Evolutionary conservation across 2,113 vertebrate species (phyloP).

Genomic region (Corythaeola cristata): DNA sequence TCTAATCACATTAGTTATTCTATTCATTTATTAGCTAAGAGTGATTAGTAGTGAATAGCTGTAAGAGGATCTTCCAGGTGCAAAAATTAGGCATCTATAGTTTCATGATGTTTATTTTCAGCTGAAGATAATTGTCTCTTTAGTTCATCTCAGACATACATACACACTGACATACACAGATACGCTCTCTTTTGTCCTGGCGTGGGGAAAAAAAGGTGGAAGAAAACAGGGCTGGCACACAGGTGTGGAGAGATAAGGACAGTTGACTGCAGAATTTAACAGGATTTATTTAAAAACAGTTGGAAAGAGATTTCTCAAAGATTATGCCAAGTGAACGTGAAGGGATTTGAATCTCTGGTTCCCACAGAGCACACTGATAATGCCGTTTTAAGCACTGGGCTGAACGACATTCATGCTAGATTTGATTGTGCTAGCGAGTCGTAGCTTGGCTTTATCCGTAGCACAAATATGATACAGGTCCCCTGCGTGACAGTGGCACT

Average conservation of each 20-base stretch:
- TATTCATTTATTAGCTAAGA: slow-evolving; percentile 80
- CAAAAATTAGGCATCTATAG: slow-evolving; percentile 78
- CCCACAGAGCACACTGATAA: neutral
- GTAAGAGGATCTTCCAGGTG: slow-evolving; percentile 76
- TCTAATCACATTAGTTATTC: slow-evolving; percentile 82
- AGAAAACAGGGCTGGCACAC: neutral
- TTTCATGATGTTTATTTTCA: slow-evolving; percentile 81
- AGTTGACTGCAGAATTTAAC: slow-evolving; percentile 35
- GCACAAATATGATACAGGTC: fast-evolving
- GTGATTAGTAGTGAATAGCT: slow-evolving; percentile 78
- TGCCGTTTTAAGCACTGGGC: neutral
- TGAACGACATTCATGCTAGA: neutral
- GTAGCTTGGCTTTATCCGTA: neutral
- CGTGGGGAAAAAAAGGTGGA: neutral
- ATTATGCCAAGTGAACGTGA: slow-evolving; percentile 16
- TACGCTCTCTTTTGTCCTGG: slow-evolving; percentile 37
- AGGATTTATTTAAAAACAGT: slow-evolving; percentile 44
- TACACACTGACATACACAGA: slow-evolving; percentile 5
- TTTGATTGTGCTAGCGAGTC: neutral
- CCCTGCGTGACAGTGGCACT: neutral
- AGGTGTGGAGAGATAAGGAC: slow-evolving; percentile 45
- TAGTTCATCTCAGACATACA: slow-evolving; percentile 56
- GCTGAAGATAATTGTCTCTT: slow-evolving; percentile 74
- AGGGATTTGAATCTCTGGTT: slow-evolving; percentile 22
- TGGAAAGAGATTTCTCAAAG: slow-evolving; percentile 49